Evolutionary conservation across 2,888 invertebrate genomes (phyloP), one percentile per base, ranked within the genome.

Genomic region (Mylabris sibirica): DNA sequence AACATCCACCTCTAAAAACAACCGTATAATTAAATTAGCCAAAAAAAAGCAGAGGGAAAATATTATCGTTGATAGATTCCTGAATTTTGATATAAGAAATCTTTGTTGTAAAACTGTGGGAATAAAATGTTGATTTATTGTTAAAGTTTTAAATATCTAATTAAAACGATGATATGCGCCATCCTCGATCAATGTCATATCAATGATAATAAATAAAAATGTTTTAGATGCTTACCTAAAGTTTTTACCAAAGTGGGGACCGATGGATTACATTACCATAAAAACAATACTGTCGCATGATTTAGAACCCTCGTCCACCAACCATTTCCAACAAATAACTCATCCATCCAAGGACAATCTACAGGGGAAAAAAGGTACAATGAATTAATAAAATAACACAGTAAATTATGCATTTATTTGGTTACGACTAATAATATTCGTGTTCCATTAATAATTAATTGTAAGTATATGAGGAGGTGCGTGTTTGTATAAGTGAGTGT

Each of bases 151-250:
- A 57, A 67, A 71, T 78, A 75, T 77, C 78, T 79, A 79, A 80
- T 81, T 80, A 80, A 80, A 79, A 76, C 76, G 75, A 76, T 72
- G 74, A 73, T 75, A 73, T 77, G 73, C 76, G 73, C 76, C 68
- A 76, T 77, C 72, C 75, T 81, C 77, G 75, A 78, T 80, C 80
- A 81, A 76, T 78, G 80, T 81, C 81, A 80, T 80, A 79, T 79
- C 75, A 77, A 74, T 75, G 77, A 75, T 75, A 77, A 75, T 76
- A 78, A 77, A 78, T 78, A 77, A 76, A 78, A 79, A 80, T 79
- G 75, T 77, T 77, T 77, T 61, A 74, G 71, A 77, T 71, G 72
- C 74, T 74, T 71, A 68, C 57, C 24, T 44, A 78, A 78, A 76
- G 78, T 74, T 74, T 72, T 63, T 71, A 72, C 71, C 76, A 78